Evolutionary conservation across 2,888 invertebrate species (phyloP).

Genomic region (Carpatolechia fugitivella): DNA sequence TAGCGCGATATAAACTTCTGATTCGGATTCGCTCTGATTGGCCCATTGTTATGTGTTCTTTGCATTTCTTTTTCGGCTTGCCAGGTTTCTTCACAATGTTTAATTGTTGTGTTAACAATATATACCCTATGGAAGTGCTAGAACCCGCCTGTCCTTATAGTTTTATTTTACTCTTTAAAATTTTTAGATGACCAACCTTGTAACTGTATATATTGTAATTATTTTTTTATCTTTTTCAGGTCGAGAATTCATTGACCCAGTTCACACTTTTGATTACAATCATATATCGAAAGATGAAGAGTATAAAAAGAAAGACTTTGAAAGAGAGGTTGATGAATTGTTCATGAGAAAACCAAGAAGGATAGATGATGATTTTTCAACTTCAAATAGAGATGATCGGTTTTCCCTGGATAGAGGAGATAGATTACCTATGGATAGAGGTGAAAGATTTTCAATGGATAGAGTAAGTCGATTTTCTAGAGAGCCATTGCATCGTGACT

Average conservation of each 20-base stretch:
- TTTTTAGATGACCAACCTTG: too few species aligned
- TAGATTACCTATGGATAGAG: constrained; percentile 29
- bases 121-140: too few species aligned
- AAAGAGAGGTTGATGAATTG: constrained; percentile 59
- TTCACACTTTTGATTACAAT: constrained; percentile 85
- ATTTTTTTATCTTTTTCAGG: constrained; percentile 45
- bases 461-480: constrained; percentile 14
- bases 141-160: too few species aligned
- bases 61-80: too few species aligned
- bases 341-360: constrained; percentile 49
- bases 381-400: constrained; percentile 20
- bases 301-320: constrained; percentile 53
- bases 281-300: constrained; percentile 78
- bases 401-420: constrained; percentile 15
- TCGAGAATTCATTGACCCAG: constrained; percentile 80
- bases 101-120: too few species aligned
- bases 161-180: too few species aligned
- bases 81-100: too few species aligned
- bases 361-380: constrained; percentile 35
- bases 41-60: too few species aligned
- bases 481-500: constrained; percentile 11
- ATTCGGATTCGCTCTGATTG: too few species aligned
- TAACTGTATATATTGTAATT: too few species aligned
- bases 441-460: constrained; percentile 32
- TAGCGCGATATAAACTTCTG: too few species aligned